Percentiles rank a stretch among this genome's conserved stretches.
Conservation (phyloP, 2,113 vertebrate genomes). For the Chionis minor region DNA sequence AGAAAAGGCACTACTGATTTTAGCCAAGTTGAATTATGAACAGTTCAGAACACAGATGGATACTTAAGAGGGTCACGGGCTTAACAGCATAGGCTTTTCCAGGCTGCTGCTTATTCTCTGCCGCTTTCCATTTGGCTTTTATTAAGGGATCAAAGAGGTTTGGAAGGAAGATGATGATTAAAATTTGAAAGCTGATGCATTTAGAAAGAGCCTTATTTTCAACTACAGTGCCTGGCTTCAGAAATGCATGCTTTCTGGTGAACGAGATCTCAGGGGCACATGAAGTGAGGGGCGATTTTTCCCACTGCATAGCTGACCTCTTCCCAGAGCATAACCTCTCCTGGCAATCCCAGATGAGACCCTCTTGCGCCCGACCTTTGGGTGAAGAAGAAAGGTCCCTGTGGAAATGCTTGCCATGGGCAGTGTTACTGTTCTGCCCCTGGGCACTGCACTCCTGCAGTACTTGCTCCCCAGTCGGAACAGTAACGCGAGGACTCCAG, state of each 20-base stretch:
- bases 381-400: neutral
- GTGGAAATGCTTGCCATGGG: neutral
- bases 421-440: neutral
- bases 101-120: slow-evolving; percentile 17
- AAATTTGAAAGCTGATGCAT: neutral
- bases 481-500: neutral
- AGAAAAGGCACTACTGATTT: neutral
- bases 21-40: neutral
- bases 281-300: neutral
- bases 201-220: neutral
- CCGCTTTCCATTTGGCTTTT: neutral
- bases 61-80: neutral
- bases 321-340: neutral
- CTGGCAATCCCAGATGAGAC: neutral
- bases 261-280: neutral
- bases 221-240: neutral
- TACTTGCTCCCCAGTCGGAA: neutral
- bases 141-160: slow-evolving; percentile 40
- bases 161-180: neutral
- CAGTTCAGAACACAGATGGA: neutral
- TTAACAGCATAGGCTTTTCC: neutral
- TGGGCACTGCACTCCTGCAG: neutral
- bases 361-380: neutral
- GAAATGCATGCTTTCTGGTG: neutral
- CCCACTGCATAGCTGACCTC: neutral